A percentile compares a stretch with the other conserved stretches of the same genome.
These are phyloP conservation scores for Empis stercorea DNA, from an alignment of 2,888 invertebrate genomes.

Conservation along the genomic window DNA sequence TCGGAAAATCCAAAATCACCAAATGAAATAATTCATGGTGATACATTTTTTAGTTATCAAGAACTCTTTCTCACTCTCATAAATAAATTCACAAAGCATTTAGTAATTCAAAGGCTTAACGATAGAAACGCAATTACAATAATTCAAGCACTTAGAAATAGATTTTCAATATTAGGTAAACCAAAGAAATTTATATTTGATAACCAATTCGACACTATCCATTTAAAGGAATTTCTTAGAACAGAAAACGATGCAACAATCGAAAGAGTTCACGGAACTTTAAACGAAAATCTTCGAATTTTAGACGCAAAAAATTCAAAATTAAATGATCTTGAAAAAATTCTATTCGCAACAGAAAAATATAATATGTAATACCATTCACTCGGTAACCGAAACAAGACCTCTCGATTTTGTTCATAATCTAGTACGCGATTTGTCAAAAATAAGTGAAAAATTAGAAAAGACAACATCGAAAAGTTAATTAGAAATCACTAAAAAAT, in stretches of 20 bases:
- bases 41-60: neutral
- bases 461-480: neutral
- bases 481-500: neutral
- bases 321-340: neutral
- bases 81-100: neutral
- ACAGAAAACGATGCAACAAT: conserved; percentile 4
- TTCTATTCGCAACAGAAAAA: neutral
- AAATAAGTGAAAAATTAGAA: neutral
- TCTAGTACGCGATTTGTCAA: neutral
- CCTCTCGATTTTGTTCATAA: neutral
- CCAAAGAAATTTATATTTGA: conserved; percentile 7
- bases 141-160: neutral
- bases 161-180: conserved; percentile 4
- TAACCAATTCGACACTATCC: conserved; percentile 1
- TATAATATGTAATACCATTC: neutral
- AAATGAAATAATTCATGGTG: neutral
- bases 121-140: neutral
- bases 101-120: neutral
- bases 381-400: neutral
- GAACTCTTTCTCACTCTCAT: neutral
- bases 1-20: neutral
- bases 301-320: neutral
- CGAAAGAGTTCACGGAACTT: conserved; percentile 6
- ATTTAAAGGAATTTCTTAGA: conserved; percentile 4
- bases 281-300: conserved; percentile 7